Percentiles rank a stretch among this genome's conserved stretches.
Conservation (phyloP, 2,797 vertebrate species). For the Tachyglossus aculeatus region DNA sequence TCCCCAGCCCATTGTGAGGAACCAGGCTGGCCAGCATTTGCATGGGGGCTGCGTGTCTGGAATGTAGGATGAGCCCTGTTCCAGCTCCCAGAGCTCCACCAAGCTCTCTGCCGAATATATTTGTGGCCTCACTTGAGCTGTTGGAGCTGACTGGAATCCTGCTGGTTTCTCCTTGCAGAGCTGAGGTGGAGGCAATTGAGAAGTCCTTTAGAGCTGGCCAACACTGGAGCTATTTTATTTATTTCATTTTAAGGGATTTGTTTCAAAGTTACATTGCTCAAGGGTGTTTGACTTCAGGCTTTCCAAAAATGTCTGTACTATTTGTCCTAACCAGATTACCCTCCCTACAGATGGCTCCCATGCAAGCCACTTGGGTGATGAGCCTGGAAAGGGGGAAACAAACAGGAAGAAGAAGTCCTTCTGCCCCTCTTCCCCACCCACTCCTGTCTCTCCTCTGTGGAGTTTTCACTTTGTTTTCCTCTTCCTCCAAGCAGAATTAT, state of each 20-base stretch:
- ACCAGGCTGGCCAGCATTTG: too few relatives aligned
- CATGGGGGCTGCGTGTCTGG: too few relatives aligned
- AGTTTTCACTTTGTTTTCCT: conserved; percentile 9
- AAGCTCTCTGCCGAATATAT: too few relatives aligned
- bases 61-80: too few relatives aligned
- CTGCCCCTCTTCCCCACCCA: conserved; percentile 34
- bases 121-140: too few relatives aligned
- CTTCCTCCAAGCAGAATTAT: conserved; percentile 7
- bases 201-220: conserved; percentile 80
- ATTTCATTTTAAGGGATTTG: conserved; percentile 29
- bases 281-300: conserved; percentile 29
- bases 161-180: conserved; percentile 81
- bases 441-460: conserved; percentile 25
- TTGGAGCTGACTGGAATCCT: conserved; percentile 85
- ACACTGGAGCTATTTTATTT: conserved; percentile 65
- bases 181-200: conserved; percentile 79
- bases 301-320: conserved; percentile 62
- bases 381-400: conserved; percentile 67
- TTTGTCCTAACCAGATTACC: conserved; percentile 76
- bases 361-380: conserved; percentile 75
- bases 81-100: too few relatives aligned
- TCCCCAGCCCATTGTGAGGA: too few relatives aligned
- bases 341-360: conserved; percentile 74
- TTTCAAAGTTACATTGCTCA: conserved; percentile 51
- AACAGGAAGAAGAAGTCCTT: conserved; percentile 16